Evolutionary conservation across 2,888 invertebrate genomes (phyloP).

Genomic region (Siphlonurus alternatus): DNA sequence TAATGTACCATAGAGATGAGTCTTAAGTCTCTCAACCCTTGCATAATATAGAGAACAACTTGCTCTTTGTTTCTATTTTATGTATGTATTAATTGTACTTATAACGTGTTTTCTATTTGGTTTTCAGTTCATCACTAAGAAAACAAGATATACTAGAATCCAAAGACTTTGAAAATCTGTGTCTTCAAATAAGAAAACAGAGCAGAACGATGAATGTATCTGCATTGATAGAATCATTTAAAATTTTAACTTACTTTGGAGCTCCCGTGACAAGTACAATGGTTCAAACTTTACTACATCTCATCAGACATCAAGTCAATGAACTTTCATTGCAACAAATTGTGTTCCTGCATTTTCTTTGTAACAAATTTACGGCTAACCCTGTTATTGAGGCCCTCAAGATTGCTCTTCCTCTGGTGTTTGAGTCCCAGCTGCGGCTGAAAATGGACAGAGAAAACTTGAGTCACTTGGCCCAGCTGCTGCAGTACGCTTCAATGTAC

Average conservation of each 20-base stretch:
- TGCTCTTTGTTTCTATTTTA: no score
- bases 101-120: no score
- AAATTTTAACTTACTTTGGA: constrained; percentile 37
- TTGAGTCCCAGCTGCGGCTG: constrained; percentile 40
- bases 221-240: constrained; percentile 40
- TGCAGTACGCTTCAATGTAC: constrained; percentile 34
- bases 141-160: constrained; percentile 32
- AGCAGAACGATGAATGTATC: constrained; percentile 33
- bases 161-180: constrained; percentile 39
- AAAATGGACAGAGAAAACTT: constrained; percentile 39
- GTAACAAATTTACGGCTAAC: constrained; percentile 31
- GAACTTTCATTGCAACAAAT: constrained; percentile 39
- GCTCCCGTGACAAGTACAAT: constrained; percentile 40
- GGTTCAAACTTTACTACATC: constrained; percentile 42
- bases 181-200: constrained; percentile 35
- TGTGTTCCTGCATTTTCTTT: constrained; percentile 40
- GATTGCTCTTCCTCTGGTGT: constrained; percentile 46
- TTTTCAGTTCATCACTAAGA: constrained; percentile 24
- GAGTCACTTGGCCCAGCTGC: constrained; percentile 32
- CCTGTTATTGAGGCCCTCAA: constrained; percentile 44
- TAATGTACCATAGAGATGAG: no score
- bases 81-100: no score
- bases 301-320: constrained; percentile 42
- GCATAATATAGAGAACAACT: no score
- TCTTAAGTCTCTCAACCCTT: no score